Evolutionary conservation across 2,797 vertebrate genomes (phyloP).

Genomic region (Emydoidea blandingii): DNA sequence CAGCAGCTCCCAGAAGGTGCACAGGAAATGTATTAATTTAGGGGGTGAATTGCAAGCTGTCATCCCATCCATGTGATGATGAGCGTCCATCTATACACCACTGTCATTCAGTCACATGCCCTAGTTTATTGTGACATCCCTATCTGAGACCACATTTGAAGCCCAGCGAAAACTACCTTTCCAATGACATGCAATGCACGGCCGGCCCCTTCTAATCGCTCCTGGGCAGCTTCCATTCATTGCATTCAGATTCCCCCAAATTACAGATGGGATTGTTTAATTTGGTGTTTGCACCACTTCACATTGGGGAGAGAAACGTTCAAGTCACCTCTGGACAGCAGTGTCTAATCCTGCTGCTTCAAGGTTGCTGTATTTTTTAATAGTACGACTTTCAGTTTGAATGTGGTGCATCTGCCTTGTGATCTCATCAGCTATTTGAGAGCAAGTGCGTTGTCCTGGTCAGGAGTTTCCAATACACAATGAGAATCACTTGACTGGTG

Average conservation of each 20-base stretch:
- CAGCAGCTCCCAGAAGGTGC: background rate
- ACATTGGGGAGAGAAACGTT: background rate
- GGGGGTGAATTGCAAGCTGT: background rate
- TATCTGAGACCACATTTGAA: background rate
- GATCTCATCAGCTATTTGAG: background rate
- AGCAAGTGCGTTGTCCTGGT: accelerated
- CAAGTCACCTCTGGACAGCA: background rate
- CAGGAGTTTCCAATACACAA: background rate
- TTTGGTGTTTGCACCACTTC: background rate
- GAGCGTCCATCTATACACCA: background rate
- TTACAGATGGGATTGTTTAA: background rate
- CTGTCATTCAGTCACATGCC: background rate
- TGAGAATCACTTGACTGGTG: accelerated
- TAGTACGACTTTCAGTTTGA: background rate
- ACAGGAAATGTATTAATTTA: background rate
- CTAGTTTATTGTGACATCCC: background rate
- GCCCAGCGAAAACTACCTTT: background rate
- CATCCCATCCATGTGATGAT: background rate
- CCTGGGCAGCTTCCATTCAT: background rate
- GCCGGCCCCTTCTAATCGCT: background rate
- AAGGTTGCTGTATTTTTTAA: background rate
- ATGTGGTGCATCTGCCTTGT: accelerated
- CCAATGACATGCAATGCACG: background rate
- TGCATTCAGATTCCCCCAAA: background rate
- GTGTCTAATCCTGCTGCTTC: background rate